Evolutionary conservation across 2,888 invertebrate species (phyloP).

Genomic region (Oscheius sp.): DNA sequence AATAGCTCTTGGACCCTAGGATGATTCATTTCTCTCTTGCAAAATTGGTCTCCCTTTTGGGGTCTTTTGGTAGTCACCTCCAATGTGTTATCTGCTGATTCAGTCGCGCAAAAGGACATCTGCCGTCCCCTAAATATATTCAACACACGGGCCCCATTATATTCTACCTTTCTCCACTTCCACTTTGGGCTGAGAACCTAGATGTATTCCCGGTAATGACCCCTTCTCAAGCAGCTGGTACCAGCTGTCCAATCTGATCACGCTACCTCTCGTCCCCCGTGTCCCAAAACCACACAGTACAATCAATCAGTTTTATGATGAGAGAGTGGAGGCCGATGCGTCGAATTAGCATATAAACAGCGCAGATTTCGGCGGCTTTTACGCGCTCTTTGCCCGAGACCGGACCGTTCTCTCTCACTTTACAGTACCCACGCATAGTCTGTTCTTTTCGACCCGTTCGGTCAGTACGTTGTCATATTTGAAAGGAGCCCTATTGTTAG

Average conservation of each 20-base stretch:
- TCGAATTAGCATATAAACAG: constrained; percentile 22
- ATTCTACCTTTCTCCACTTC: neutral
- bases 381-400: neutral
- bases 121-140: neutral
- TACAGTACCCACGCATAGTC: neutral
- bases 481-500: neutral
- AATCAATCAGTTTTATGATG: constrained; percentile 18
- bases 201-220: neutral
- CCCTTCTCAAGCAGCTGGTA: constrained; percentile 10
- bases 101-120: constrained; percentile 14
- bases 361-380: neutral
- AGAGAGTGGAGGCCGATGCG: constrained; percentile 15
- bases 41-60: constrained; percentile 15
- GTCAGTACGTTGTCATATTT: neutral
- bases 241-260: constrained; percentile 26
- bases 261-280: neutral
- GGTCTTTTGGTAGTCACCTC: neutral
- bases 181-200: neutral
- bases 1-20: constrained; percentile 19
- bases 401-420: neutral
- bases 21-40: constrained; percentile 28
- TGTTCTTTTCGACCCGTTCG: neutral
- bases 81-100: constrained; percentile 12
- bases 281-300: neutral
- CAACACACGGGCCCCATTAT: neutral